Percentiles rank a stretch among this genome's conserved stretches.
phyloP scores from a whole-genome alignment of 2,797 vertebrate species.

The Chiloscyllium punctatum region DNA sequence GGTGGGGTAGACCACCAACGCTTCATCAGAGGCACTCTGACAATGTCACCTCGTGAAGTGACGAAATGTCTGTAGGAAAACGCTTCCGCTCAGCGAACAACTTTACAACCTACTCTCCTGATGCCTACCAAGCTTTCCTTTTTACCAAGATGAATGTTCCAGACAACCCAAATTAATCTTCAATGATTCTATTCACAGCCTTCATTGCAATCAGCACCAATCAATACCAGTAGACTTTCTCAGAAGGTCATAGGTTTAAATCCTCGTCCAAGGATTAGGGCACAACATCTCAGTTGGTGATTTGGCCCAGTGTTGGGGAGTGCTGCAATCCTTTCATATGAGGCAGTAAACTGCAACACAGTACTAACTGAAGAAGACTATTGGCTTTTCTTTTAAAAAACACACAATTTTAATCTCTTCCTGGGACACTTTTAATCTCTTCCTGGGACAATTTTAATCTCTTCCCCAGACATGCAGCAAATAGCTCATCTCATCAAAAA shows the following conservation, averaged over 20 bases:
- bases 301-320: not conserved
- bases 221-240: not conserved
- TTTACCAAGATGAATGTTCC: not conserved
- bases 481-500: too few species aligned
- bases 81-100: too few species aligned
- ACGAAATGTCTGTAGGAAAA: too few species aligned
- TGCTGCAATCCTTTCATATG: not conserved
- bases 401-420: too few species aligned
- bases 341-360: not conserved
- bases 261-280: not conserved
- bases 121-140: not conserved
- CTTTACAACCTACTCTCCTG: not conserved
- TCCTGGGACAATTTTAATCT: not conserved
- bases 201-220: not conserved
- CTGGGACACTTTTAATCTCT: too few species aligned
- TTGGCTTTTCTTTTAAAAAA: not conserved
- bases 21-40: too few species aligned
- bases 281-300: not conserved
- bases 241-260: not conserved
- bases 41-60: too few species aligned
- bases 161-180: not conserved
- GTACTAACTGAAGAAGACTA: not conserved
- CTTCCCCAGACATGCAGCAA: not conserved
- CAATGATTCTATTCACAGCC: not conserved
- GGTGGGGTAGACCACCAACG: too few species aligned